Base-by-base conservation (phyloP, 2,113 vertebrate genomes). In the Gopherus flavomarginatus region DNA sequence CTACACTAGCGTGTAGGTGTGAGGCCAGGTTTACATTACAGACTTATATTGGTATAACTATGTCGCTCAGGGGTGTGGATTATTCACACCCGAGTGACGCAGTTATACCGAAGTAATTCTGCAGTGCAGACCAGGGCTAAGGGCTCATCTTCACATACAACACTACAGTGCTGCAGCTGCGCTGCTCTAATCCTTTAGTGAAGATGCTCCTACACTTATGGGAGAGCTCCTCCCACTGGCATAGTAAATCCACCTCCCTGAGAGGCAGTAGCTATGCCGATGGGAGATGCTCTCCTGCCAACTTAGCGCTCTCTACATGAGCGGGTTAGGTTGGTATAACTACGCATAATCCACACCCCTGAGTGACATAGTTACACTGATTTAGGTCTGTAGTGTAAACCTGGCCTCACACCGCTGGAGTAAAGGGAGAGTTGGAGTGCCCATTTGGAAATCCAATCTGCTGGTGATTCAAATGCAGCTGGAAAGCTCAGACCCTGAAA, bases 391-490 rank as follows among this genome's bases (percentile, higher is more conserved):
- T 38, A 38, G 65, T 19, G 19, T 9, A n/a, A 19, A 11, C 17
- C n/a, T 38, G 65, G n/a, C n/a, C 65, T 35, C 31, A 69, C 62
- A 69, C 62, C 31, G 19, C 92, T 95, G 95, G 93, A 83, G 86
- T 65, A 88, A 92, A 94, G 52, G 87, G 81, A 8, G 87, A 75
- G 96, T 89, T 89, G 90, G 96, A 90, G 93, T 16, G 4, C 81
- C 1, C 85, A 92, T 69, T 89, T 57, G 38, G 5, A 81, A 96
- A 96, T 94, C 80, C 95, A 90, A 0, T 0, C 59, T 77, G 90
- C 93, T 86, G 26, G 21, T 91, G 94, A 3, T 44, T 96, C 84
- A 50, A 87, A 97, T 92, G 95, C 95, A 93, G 93, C 88, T 88
- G 94, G 96, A 92, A 93, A 97, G 14, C 94, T 94, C 96, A 94